Base-by-base conservation (phyloP, 1,140 invertebrate species). In the Sitobion miscanthi region DNA sequence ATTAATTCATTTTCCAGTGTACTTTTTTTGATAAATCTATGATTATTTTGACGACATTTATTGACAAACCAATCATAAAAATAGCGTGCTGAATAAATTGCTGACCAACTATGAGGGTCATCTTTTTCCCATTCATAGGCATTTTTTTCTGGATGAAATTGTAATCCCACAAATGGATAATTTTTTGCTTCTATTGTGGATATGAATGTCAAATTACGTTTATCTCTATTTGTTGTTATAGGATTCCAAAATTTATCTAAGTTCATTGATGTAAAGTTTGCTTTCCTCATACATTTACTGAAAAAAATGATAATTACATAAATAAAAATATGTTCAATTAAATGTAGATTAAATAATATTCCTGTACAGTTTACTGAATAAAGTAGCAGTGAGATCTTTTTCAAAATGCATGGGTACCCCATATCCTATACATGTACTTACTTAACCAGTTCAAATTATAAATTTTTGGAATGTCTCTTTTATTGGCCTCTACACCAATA, bases 131-230 rank as follows among this genome's bases (percentile, higher is more conserved):
- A 99, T 95, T 98, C 98, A 94, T 97, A 99, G 3, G 96, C 95
- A 94, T 97, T 97, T 95, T 99, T 99, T 95, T 99, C 98, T 4
- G 98, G 98, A 95, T 99, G 98, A 95, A 98, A 99, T 95, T 99
- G 98, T 0, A 98, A 95, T 4, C 97, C 98, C 95, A 98, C 99
- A 95, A 99, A 97, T n/a, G 98, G 98, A 94, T 95, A 96, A 94
- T 95, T 96, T 94, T 94, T 96, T 94, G 96, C 96, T 95, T 98
- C 97, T 69, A 97, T 94, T 0, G 95, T 95, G 2, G 97, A 97
- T 94, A 97, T 96, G 94, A 97, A 98, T 94, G 96, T 95, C 0
- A 96, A 94, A 30, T 96, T 96, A 89, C 97, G 95, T 85, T 82
- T 49, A 94, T 98, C 98, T 85, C 96, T 95, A 95, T 97, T 98